Base-by-base conservation (phyloP, 2,888 invertebrate species). In the Drosophila imparisetae region DNA sequence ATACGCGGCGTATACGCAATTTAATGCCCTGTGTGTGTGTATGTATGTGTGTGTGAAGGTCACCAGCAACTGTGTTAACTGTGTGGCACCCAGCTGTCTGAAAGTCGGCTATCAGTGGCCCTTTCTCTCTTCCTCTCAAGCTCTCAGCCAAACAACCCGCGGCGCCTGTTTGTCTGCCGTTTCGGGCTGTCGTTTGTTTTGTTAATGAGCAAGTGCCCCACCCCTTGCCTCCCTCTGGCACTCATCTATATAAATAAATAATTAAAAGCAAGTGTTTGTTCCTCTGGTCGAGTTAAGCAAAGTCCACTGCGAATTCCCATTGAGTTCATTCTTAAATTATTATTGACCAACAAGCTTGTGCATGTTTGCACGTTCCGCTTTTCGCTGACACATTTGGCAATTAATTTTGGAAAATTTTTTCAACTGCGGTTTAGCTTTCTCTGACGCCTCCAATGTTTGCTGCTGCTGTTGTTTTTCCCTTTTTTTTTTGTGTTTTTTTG, bases 381-480 rank as follows among this genome's bases (percentile, higher is more conserved):
- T 34, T 30, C 52, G 77, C 72, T 67, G 81, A 80, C 72, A 80
- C 61, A 77, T 78, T 80, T 73, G 64, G 73, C 81, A 73, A 77
- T 78, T 81, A 52, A 77, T 66, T 78, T 69, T 81, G 48, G 45
- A 77, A 65, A 63, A 72, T 66, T 52, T 68, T 52, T 66, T 59
- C 64, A 24, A 36, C 42, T 65, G 59, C 42, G 60, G 65, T 24
- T 69, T 64, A 48, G 60, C 59, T 63, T 45, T n/a, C 27, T 13
- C 21, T 48, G 34, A 27, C 21, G 34, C 50, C n/a, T 27, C 21
- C 18, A 15, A 11, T 58, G 50, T 50, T 10, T 54, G 34, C 32
- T 57, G 42, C 13, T 48, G 30, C 2, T 54, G 27, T 24, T 58
- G 55, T 53, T 54, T 24, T 11, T 58, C 7, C 21, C 18, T 3